A percentile compares a stretch with the other conserved stretches of the same genome.
These are phyloP conservation scores for Willisornis vidua DNA, from an alignment of 2,113 vertebrate genomes.

Conservation along the genomic window DNA sequence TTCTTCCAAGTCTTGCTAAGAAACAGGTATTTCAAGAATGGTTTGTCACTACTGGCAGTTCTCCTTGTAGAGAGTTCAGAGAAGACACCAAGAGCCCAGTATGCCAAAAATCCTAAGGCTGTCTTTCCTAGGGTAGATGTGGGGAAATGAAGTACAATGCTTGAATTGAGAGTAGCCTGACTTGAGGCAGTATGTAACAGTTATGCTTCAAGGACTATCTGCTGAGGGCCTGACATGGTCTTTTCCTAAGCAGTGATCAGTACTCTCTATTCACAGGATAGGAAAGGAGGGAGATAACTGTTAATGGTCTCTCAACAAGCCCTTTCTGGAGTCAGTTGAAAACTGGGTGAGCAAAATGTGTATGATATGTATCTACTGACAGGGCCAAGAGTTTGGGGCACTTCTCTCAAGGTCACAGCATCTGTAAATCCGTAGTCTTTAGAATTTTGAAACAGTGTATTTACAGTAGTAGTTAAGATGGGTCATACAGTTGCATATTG, in stretches of 20 bases:
- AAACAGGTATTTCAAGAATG: slow-evolving; percentile 8
- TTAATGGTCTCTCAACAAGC: neutral
- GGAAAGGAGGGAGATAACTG: neutral
- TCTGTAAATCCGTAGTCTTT: neutral
- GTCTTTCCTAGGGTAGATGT: neutral
- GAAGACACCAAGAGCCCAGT: neutral
- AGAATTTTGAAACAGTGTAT: neutral
- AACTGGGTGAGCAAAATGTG: neutral
- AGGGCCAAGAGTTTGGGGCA: neutral
- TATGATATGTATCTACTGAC: neutral
- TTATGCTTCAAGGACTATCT: neutral
- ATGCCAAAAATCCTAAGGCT: neutral
- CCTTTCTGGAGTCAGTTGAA: neutral
- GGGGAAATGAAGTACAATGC: neutral
- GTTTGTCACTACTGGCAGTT: neutral
- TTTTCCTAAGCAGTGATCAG: neutral
- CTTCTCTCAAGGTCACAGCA: neutral
- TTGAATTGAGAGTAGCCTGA: neutral
- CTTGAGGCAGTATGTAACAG: neutral
- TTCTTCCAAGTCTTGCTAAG: neutral
- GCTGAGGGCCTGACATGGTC: neutral
- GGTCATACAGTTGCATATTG: neutral
- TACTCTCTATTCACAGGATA: neutral
- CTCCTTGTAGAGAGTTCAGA: neutral
- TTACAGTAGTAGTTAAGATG: neutral